A percentile compares a stretch with the other conserved stretches of the same genome.
Evolutionary conservation across 2,888 invertebrate genomes (phyloP).

Genomic region (Rhyacophila evoluta): DNA sequence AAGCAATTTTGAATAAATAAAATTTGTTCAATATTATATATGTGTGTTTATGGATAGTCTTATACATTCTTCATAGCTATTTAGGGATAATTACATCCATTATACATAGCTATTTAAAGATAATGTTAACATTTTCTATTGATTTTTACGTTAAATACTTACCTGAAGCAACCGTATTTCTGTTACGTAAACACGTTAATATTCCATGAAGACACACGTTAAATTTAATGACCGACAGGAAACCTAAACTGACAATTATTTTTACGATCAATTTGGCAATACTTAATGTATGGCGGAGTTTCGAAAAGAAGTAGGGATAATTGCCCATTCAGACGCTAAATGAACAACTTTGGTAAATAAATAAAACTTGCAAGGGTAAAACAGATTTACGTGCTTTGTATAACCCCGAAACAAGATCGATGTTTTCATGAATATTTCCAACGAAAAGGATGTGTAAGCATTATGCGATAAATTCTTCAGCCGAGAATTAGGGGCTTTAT

Average conservation of each 20-base stretch:
- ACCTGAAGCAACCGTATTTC: not conserved
- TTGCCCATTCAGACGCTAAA: slow-evolving; percentile 37
- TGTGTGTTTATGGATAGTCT: no score
- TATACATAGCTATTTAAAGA: no score
- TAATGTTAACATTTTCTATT: not conserved
- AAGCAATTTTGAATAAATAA: no score
- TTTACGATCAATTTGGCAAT: slow-evolving; percentile 15
- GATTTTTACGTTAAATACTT: not conserved
- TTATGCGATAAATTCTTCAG: slow-evolving; percentile 14
- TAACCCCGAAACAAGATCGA: not conserved
- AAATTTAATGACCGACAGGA: not conserved
- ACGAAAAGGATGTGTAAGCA: not conserved
- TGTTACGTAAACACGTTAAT: slow-evolving; percentile 3
- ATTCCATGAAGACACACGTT: not conserved
- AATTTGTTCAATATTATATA: no score
- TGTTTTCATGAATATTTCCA: slow-evolving; percentile 22
- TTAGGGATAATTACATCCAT: no score
- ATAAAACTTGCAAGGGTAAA: slow-evolving; percentile 38
- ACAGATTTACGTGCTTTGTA: slow-evolving; percentile 38
- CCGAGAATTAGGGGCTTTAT: not conserved
- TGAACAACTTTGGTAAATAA: slow-evolving; percentile 42
- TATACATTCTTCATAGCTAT: no score
- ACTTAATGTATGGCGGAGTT: slow-evolving; percentile 3
- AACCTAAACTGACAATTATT: slow-evolving; percentile 15
- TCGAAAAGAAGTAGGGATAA: slow-evolving; percentile 29